A percentile compares a stretch with the other conserved stretches of the same genome.
Evolutionary conservation across 2,888 invertebrate genomes (phyloP).

Genomic region (Elmis aenea): DNA sequence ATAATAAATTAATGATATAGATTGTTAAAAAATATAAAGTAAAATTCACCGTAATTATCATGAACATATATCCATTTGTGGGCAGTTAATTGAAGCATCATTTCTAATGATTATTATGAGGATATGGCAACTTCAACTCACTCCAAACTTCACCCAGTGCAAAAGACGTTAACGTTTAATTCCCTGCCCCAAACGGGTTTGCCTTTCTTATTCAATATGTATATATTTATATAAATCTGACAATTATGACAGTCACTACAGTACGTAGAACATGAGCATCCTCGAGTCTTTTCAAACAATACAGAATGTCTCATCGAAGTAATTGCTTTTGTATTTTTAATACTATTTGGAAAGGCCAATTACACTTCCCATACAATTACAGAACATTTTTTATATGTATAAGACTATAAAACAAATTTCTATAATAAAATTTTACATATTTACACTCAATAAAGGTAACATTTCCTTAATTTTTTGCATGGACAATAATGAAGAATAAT

Average conservation of each 20-base stretch:
- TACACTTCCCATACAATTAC: constrained; percentile 11
- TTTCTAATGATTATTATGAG: too few relatives aligned
- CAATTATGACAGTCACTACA: constrained; percentile 11
- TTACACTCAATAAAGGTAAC: constrained; percentile 19
- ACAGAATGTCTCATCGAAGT: constrained; percentile 5
- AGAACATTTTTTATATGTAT: constrained; percentile 11
- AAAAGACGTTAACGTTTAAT: too few relatives aligned
- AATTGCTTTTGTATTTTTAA: constrained; percentile 2
- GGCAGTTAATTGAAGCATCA: too few relatives aligned
- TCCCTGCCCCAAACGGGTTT: too few relatives aligned
- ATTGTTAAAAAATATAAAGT: too few relatives aligned
- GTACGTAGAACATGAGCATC: constrained; percentile 12
- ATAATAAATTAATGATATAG: too few relatives aligned
- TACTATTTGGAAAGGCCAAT: constrained; percentile 10
- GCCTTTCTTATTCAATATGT: too few relatives aligned
- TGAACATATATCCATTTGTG: too few relatives aligned
- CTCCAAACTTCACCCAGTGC: too few relatives aligned
- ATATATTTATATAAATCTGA: constrained; percentile 8
- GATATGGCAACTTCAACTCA: too few relatives aligned
- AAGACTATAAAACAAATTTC: constrained; percentile 17
- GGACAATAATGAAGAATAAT: constrained; percentile 13
- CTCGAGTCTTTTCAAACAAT: constrained; percentile 6
- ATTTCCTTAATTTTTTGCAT: constrained; percentile 14
- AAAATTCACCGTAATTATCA: too few relatives aligned
- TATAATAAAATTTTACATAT: constrained; percentile 19